Base-by-base conservation (phyloP, 2,888 invertebrate genomes). In the Scaptomyza caliginosa region DNA sequence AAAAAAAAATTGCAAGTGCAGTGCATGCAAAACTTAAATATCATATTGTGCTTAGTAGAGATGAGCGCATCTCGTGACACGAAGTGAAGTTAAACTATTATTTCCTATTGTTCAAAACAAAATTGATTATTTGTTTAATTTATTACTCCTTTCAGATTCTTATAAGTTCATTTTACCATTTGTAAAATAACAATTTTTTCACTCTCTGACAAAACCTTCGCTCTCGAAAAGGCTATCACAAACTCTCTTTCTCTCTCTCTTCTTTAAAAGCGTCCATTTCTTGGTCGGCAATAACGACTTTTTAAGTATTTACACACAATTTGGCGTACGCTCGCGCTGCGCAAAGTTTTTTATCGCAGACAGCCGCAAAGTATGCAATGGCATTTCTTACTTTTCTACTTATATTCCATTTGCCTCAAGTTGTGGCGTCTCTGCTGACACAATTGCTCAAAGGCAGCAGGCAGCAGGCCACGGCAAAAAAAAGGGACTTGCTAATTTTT, bases 251-350 rank as follows among this genome's bases (percentile, higher is more conserved):
- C 8, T 19, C n/a, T 34, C 6, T 6, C 32, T 13, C 32, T 51
- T 48, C 19, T 60, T 50, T 49, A 19, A 34, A 17, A 36, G 52
- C 60, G 59, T 70, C 62, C 60, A 69, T 70, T 67, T 51, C 42
- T 60, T 70, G 19, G 67, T 50, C 51, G 63, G 36, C 62, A 50
- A 74, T 84, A 83, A 83, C 75, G 87, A 80, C 85, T 86, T 83
- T 84, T 81, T 84, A 86, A 83, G 87, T 81, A 83, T 85, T 86
- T 84, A 74, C 83, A 77, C 82, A 81, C 85, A 86, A 83, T 86
- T 83, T 84, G 78, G 64, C 66, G 26, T 39, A 45, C 32, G 46
- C n/a, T 1, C 28, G 19, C 54, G 24, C 38, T 54, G 50, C 36
- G 50, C 42, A 62, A 74, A 74, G 52, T 80, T 80, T 85, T 85